These are phyloP conservation scores for Caenorhabditis sp. DNA, from an alignment of 2,888 invertebrate species.

Conservation along the genomic window DNA sequence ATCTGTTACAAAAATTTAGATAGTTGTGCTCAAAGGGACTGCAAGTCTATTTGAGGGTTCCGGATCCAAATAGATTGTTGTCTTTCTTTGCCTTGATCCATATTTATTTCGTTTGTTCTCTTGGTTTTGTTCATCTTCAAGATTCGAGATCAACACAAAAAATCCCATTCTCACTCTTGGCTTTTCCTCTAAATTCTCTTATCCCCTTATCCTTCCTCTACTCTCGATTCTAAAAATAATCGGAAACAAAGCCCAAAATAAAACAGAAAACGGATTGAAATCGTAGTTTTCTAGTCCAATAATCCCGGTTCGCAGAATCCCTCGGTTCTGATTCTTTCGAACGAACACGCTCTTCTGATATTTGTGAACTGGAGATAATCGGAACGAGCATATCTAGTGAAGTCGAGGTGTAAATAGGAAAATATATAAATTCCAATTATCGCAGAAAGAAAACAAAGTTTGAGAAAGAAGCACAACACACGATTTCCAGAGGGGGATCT, in stretches of 20 bases:
- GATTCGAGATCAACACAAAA: background rate
- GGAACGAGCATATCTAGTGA: constrained; percentile 1
- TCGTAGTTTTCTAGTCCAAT: constrained; percentile 10
- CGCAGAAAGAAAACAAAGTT: background rate
- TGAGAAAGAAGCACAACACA: constrained; percentile 11
- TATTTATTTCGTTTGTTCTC: background rate
- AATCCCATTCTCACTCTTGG: background rate
- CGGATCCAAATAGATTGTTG: no score
- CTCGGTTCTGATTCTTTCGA: constrained; percentile 5
- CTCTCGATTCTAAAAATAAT: background rate
- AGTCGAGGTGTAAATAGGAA: constrained; percentile 19
- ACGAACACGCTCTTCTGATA: constrained; percentile 7
- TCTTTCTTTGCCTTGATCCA: no score
- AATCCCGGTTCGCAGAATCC: constrained; percentile 15
- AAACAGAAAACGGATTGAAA: background rate
- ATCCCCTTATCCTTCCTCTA: background rate
- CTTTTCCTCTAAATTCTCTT: background rate
- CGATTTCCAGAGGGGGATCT: background rate
- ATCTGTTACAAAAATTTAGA: no score
- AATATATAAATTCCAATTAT: constrained; percentile 21
- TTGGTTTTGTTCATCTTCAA: background rate
- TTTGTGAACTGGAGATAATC: constrained; percentile 24
- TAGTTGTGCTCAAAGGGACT: no score
- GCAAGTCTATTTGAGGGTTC: no score
- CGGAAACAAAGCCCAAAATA: constrained; percentile 16